Evolutionary conservation across 1,140 invertebrate genomes (phyloP).

Genomic region (Drosophila tristis): DNA sequence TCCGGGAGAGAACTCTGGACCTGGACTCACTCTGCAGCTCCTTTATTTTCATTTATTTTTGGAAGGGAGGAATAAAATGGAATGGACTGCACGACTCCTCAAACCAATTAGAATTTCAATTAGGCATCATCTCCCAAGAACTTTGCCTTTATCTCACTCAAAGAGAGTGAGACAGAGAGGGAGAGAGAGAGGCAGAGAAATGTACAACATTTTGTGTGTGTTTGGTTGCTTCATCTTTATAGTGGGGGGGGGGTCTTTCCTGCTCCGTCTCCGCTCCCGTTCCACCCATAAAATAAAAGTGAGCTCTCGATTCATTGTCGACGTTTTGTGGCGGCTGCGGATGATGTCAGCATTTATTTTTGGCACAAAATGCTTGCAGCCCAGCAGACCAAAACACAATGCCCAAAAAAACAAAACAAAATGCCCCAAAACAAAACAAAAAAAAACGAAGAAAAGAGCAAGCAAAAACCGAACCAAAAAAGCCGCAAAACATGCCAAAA

Average conservation of each 20-base stretch:
- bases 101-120: slow-evolving; percentile 61
- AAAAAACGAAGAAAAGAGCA: slow-evolving; percentile 20
- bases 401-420: slow-evolving; percentile 31
- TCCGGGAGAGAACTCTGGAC: slow-evolving; percentile 7
- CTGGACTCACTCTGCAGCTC: not conserved
- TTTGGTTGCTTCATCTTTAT: slow-evolving; percentile 20
- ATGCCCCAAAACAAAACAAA: slow-evolving; percentile 10
- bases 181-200: not conserved
- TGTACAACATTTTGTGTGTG: not conserved
- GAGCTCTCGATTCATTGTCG: slow-evolving; percentile 68
- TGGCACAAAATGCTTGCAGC: slow-evolving; percentile 64
- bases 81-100: slow-evolving; percentile 6
- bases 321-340: slow-evolving; percentile 51
- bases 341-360: slow-evolving; percentile 81
- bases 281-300: slow-evolving; percentile 47
- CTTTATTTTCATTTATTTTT: slow-evolving; percentile 13
- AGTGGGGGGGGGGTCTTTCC: not conserved
- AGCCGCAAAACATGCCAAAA: slow-evolving; percentile 79
- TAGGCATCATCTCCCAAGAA: slow-evolving; percentile 32
- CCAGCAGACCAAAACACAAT: slow-evolving; percentile 50
- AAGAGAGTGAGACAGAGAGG: slow-evolving; percentile 11
- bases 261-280: not conserved
- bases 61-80: slow-evolving; percentile 1
- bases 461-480: slow-evolving; percentile 31
- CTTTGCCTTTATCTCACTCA: slow-evolving; percentile 47